These are phyloP conservation scores for Aphodius granarius DNA, from an alignment of 2,888 invertebrate species.

Conservation along the genomic window DNA sequence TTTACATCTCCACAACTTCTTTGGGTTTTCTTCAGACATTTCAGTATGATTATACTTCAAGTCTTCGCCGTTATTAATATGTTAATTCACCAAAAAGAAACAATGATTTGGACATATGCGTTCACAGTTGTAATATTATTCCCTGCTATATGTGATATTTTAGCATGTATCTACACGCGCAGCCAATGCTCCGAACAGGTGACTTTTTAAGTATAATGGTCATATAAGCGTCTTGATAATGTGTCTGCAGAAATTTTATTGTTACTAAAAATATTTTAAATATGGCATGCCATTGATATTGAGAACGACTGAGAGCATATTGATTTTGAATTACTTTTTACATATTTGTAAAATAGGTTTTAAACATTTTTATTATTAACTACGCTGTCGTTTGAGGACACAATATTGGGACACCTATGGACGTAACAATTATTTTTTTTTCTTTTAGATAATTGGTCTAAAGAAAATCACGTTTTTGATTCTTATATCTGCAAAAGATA, in stretches of 20 bases:
- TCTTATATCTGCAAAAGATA: neutral
- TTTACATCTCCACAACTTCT: constrained; percentile 4
- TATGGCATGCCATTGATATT: too few relatives aligned
- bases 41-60: neutral
- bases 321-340: too few relatives aligned
- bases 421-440: neutral
- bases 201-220: too few relatives aligned
- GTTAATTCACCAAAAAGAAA: neutral
- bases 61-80: neutral
- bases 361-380: too few relatives aligned
- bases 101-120: too few relatives aligned
- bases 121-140: neutral
- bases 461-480: neutral
- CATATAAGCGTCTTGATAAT: too few relatives aligned
- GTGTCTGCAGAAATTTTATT: too few relatives aligned
- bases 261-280: too few relatives aligned
- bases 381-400: too few relatives aligned
- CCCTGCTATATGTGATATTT: neutral
- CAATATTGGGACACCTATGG: too few relatives aligned
- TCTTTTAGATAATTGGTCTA: constrained; percentile 1
- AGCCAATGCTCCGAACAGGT: neutral
- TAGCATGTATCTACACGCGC: neutral
- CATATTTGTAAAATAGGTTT: too few relatives aligned
- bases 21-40: neutral
- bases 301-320: too few relatives aligned